These are phyloP conservation scores for Diuraphis noxia DNA, from an alignment of 1,140 invertebrate genomes.

Conservation along the genomic window DNA sequence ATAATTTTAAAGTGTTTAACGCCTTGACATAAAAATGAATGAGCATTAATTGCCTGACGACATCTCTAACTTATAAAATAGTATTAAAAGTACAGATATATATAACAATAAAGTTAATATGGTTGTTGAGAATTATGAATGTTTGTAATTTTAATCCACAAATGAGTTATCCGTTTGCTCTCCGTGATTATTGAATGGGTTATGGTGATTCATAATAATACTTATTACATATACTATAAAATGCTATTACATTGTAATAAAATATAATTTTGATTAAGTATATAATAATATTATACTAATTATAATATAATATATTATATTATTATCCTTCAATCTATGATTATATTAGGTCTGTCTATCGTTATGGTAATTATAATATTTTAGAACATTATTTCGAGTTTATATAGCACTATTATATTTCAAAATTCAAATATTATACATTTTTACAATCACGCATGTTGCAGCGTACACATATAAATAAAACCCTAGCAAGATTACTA, in stretches of 20 bases:
- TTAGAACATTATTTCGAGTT: neutral
- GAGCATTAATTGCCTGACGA: no score
- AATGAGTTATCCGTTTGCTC: neutral
- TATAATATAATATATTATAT: neutral
- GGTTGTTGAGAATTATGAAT: neutral
- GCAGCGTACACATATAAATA: neutral
- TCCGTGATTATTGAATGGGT: neutral
- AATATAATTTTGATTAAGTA: neutral
- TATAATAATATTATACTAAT: no score
- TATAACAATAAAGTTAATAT: no score
- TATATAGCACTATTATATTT: neutral
- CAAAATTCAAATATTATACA: neutral
- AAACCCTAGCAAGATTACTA: constrained; percentile 24
- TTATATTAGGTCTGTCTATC: neutral
- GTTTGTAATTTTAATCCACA: neutral
- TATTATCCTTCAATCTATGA: neutral
- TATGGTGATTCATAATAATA: neutral
- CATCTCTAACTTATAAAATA: no score
- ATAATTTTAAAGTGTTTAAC: no score
- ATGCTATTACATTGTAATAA: no score
- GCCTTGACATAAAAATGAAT: no score
- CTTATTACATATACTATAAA: no score
- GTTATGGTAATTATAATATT: neutral
- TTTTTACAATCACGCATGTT: constrained; percentile 20
- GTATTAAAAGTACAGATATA: no score